Evolutionary conservation across 1,140 invertebrate genomes (phyloP).

Genomic region (Dinoponera quadriceps): DNA sequence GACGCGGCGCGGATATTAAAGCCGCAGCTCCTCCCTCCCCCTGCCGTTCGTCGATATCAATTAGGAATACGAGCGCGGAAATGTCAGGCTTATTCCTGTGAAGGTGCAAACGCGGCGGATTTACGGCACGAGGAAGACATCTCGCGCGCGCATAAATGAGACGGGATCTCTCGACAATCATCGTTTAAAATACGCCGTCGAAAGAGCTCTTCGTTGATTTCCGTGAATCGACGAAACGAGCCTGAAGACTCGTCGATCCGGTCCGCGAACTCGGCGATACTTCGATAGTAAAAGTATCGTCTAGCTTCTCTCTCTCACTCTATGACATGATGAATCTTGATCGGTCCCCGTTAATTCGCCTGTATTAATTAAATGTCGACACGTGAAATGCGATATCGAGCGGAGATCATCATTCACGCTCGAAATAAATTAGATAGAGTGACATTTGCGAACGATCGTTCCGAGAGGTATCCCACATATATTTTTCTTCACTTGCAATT

Average conservation of each 20-base stretch:
- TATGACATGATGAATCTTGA: too few relatives aligned
- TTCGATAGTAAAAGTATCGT: constrained; percentile 5
- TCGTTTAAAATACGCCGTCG: constrained; percentile 27
- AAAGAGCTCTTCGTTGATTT: background rate
- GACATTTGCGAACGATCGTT: too few relatives aligned
- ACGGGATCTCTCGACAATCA: constrained; percentile 7
- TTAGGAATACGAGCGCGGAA: constrained; percentile 23
- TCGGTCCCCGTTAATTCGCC: too few relatives aligned
- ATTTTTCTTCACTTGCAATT: too few relatives aligned
- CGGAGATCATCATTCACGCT: too few relatives aligned
- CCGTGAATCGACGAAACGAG: constrained; percentile 10
- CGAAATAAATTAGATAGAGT: too few relatives aligned
- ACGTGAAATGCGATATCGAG: too few relatives aligned
- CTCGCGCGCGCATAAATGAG: constrained; percentile 3
- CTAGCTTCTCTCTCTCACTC: background rate
- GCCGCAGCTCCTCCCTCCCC: background rate
- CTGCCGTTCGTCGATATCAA: background rate
- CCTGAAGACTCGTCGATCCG: background rate
- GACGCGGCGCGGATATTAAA: background rate
- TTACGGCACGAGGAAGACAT: constrained; percentile 15
- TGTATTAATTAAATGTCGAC: too few relatives aligned
- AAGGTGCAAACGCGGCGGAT: constrained; percentile 4
- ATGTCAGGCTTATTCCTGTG: constrained; percentile 9
- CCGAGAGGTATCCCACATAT: too few relatives aligned
- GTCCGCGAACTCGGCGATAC: background rate